Conservation (phyloP, 2,113 vertebrate species). For the Ia io region DNA sequence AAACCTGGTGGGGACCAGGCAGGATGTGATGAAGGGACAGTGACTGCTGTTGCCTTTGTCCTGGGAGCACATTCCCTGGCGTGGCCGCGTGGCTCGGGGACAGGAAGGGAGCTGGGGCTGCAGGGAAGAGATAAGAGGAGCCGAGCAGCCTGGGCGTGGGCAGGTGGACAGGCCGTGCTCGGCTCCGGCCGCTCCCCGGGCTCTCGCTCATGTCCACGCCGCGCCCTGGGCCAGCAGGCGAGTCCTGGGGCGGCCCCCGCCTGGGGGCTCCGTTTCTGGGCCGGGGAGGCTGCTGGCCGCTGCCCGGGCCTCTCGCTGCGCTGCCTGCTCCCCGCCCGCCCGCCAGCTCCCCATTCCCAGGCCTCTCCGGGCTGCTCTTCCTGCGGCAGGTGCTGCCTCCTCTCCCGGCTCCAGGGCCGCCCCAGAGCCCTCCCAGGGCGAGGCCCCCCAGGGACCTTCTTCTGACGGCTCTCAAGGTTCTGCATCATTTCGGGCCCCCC, state of each 20-base stretch:
- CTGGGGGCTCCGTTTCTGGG: accelerated
- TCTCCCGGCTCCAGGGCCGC: not conserved
- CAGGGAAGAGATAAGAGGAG: not conserved
- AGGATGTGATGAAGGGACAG: accelerated
- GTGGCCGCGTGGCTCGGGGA: accelerated
- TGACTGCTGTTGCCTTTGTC: accelerated
- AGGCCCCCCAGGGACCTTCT: no score
- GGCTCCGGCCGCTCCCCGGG: not conserved
- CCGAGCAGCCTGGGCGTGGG: accelerated
- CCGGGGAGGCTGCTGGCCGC: accelerated
- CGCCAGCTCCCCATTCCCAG: no score
- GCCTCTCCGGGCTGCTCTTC: not conserved
- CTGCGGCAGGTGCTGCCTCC: no score
- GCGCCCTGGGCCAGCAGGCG: not conserved
- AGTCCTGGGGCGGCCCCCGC: accelerated
- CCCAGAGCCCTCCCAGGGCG: no score
- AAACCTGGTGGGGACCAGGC: not conserved
- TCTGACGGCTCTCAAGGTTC: no score
- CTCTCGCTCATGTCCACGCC: accelerated
- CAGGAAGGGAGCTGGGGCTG: not conserved
- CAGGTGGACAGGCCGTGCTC: accelerated
- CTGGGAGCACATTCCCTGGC: not conserved
- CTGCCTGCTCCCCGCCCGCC: no score
- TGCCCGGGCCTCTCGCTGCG: accelerated
- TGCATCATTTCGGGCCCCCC: not conserved